A percentile compares a stretch with the other conserved stretches of the same genome.
phyloP scores from a whole-genome alignment of 2,797 vertebrate genomes.

The Typhlichthys eigenmanni region DNA sequence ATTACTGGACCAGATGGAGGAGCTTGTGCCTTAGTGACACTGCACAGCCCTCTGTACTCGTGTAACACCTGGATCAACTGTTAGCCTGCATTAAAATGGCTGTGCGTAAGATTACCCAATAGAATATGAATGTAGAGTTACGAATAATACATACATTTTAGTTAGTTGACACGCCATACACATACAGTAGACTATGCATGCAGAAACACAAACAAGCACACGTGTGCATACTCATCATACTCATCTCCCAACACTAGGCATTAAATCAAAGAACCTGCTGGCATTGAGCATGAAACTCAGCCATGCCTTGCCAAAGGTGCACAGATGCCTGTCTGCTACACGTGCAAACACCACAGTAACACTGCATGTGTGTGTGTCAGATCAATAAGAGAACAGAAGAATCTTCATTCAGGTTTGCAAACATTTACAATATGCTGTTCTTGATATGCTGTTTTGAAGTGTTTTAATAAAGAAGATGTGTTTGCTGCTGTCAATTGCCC shows the following conservation, averaged over 20 bases:
- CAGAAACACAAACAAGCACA: background rate
- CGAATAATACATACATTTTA: too few species aligned
- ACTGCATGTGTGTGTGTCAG: constrained; percentile 53
- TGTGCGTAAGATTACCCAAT: too few species aligned
- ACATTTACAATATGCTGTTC: too few species aligned
- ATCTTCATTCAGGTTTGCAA: constrained; percentile 33
- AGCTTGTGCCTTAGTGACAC: too few species aligned
- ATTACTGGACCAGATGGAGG: too few species aligned
- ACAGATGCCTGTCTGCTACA: constrained; percentile 17
- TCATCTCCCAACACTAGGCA: constrained; percentile 34
- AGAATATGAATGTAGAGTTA: too few species aligned
- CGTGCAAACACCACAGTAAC: constrained; percentile 23
- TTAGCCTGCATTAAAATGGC: too few species aligned
- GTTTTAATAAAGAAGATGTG: constrained; percentile 57
- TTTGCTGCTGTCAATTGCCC: constrained; percentile 48
- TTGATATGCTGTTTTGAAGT: constrained; percentile 2
- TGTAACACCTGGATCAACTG: too few species aligned
- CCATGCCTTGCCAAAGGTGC: constrained; percentile 14
- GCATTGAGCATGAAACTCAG: background rate
- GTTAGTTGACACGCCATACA: background rate
- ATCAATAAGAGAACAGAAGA: constrained; percentile 40
- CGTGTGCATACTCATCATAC: constrained; percentile 7
- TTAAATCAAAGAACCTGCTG: constrained; percentile 41
- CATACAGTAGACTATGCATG: constrained; percentile 5
- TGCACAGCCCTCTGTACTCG: too few species aligned